These are phyloP conservation scores for Xiphophorus birchmanni DNA, from an alignment of 2,797 vertebrate genomes.

Conservation along the genomic window DNA sequence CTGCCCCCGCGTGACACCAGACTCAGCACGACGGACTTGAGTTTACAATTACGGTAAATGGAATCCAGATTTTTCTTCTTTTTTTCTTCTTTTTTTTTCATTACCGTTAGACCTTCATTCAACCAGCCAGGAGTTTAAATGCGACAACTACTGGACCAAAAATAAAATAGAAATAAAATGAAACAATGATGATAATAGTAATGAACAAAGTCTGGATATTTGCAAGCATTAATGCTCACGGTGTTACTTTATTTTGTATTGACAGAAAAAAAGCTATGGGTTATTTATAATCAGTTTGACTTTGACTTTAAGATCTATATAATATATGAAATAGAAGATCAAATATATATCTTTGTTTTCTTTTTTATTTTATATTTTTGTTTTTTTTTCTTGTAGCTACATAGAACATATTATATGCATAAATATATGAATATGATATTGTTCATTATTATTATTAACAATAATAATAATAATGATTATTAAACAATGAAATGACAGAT, in stretches of 20 bases:
- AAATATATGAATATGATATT: too few species aligned
- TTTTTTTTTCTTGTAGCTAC: not conserved
- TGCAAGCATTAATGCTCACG: not conserved
- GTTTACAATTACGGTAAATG: conserved; percentile 45
- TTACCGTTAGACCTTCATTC: conserved; percentile 33
- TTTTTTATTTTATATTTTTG: not conserved
- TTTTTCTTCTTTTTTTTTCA: not conserved
- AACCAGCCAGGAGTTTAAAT: conserved; percentile 62
- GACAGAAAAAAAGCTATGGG: not conserved
- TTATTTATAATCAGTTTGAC: too few species aligned
- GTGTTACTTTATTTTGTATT: not conserved
- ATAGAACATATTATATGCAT: too few species aligned
- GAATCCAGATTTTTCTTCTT: conserved; percentile 40
- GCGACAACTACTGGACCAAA: conserved; percentile 70
- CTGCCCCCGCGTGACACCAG: conserved; percentile 38
- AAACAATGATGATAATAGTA: not conserved
- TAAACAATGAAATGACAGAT: not conserved
- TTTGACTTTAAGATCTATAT: too few species aligned
- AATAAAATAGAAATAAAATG: not conserved
- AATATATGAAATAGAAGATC: too few species aligned
- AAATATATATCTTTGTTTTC: not conserved
- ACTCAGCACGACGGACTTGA: conserved; percentile 42
- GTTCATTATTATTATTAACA: too few species aligned
- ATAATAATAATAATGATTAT: not conserved
- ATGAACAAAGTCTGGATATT: not conserved